phyloP scores from a whole-genome alignment of 2,888 invertebrate genomes.

The Candidula unifasciata region DNA sequence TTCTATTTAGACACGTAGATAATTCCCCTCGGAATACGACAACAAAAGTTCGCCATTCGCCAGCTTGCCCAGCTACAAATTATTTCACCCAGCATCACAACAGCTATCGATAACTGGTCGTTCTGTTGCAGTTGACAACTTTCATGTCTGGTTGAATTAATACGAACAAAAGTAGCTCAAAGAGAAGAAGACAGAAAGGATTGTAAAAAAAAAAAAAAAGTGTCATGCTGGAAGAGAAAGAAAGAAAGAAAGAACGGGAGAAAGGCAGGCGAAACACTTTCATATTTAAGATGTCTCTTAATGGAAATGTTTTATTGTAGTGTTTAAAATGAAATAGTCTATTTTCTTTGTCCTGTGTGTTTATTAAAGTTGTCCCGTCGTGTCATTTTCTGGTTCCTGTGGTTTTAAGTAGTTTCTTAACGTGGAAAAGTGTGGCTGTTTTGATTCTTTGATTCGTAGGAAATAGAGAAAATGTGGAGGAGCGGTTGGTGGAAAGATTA shows the following conservation, averaged over 20 bases:
- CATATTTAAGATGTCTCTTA: constrained; percentile 4
- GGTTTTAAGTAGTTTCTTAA: no score
- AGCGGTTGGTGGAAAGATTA: no score
- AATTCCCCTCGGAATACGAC: background rate
- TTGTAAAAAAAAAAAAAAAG: background rate
- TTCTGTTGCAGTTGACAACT: constrained; percentile 9
- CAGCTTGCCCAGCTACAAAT: background rate
- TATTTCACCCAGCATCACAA: background rate
- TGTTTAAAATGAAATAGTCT: background rate
- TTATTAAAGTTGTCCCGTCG: no score
- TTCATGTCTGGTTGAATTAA: background rate
- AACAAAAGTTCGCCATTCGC: background rate
- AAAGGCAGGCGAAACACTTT: background rate
- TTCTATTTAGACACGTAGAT: background rate
- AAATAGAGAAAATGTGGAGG: no score
- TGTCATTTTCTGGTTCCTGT: no score
- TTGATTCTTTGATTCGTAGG: no score
- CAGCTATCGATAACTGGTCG: constrained; percentile 34
- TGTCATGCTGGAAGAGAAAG: background rate
- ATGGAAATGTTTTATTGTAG: background rate
- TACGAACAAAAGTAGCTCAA: background rate
- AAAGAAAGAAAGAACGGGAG: no score
- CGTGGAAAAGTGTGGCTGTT: no score
- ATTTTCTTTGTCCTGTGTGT: no score
- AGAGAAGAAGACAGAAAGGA: no score